A percentile compares a stretch with the other conserved stretches of the same genome.
phyloP scores from a whole-genome alignment of 2,113 vertebrate genomes.

The Microcebus griseorufus region DNA sequence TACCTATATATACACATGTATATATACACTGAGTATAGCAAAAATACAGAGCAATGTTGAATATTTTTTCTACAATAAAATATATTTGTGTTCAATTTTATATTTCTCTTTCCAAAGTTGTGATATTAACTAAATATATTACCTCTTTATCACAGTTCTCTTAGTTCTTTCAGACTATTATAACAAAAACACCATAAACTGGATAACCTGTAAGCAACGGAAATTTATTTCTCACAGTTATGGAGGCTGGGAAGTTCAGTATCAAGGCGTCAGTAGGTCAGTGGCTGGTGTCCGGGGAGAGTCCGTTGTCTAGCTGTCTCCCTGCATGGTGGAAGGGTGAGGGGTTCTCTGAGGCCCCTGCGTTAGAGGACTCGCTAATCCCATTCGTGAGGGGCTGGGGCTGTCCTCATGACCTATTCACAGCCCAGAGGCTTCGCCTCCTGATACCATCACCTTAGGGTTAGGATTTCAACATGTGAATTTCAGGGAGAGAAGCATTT shows the following conservation, averaged over 20 bases:
- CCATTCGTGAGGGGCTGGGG: not conserved
- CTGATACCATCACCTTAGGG: not conserved
- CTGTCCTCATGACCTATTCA: not conserved
- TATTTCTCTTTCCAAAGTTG: slow-evolving; percentile 33
- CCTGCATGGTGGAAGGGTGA: not conserved
- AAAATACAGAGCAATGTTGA: not conserved
- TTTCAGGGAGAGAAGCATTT: not conserved
- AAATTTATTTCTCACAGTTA: not conserved
- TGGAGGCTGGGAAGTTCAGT: not conserved
- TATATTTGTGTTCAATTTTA: slow-evolving; percentile 16
- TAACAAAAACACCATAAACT: not conserved
- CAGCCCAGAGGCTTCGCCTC: not conserved
- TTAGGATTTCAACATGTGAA: not conserved
- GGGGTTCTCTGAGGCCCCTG: not conserved
- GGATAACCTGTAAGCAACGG: not conserved
- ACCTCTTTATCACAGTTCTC: slow-evolving; percentile 7
- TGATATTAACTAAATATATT: slow-evolving; percentile 32
- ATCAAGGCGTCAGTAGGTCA: not conserved
- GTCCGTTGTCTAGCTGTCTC: not conserved
- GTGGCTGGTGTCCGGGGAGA: not conserved
- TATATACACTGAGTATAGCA: not conserved
- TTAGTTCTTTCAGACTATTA: not conserved
- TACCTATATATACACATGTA: not conserved
- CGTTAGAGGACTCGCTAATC: not conserved
- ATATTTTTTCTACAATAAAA: not conserved